Percentiles rank a stretch among this genome's conserved stretches.
These are phyloP conservation scores for Smithornis capensis DNA, from an alignment of 2,113 vertebrate genomes.

Conservation along the genomic window DNA sequence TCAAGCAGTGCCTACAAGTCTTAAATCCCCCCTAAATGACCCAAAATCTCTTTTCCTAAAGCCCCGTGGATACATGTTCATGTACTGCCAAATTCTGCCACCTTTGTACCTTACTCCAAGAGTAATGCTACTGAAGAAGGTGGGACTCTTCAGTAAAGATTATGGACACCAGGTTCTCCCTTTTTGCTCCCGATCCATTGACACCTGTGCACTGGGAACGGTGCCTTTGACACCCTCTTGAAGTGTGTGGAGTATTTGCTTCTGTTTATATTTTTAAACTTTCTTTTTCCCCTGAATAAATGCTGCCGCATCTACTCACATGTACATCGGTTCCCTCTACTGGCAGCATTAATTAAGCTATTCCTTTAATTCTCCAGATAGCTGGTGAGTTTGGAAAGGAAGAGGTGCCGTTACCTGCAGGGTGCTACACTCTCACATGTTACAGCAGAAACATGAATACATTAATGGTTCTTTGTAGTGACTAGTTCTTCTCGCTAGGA, in stretches of 20 bases:
- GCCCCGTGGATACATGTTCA: neutral
- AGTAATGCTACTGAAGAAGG: neutral
- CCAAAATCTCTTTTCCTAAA: neutral
- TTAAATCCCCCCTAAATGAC: neutral
- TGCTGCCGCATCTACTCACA: neutral
- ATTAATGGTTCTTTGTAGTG: neutral
- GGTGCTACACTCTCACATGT: fast-evolving
- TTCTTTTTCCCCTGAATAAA: neutral
- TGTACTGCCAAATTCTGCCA: fast-evolving
- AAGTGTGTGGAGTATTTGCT: neutral
- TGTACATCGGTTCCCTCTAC: constrained; percentile 63
- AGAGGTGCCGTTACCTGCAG: neutral
- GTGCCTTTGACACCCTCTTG: neutral
- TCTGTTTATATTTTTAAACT: neutral
- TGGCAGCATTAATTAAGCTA: constrained; percentile 57
- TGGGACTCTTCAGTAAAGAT: neutral
- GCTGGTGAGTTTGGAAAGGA: neutral
- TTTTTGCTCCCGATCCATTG: neutral
- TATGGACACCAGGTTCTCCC: neutral
- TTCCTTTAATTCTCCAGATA: constrained; percentile 46
- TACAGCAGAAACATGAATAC: neutral
- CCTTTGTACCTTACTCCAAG: neutral
- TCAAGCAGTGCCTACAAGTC: neutral
- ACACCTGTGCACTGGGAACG: neutral
- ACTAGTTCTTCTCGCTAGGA: neutral